Evolutionary conservation across 37 sponge, comb jelly and placozoan species (phyloP).

Genomic region (Beroe ovata): DNA sequence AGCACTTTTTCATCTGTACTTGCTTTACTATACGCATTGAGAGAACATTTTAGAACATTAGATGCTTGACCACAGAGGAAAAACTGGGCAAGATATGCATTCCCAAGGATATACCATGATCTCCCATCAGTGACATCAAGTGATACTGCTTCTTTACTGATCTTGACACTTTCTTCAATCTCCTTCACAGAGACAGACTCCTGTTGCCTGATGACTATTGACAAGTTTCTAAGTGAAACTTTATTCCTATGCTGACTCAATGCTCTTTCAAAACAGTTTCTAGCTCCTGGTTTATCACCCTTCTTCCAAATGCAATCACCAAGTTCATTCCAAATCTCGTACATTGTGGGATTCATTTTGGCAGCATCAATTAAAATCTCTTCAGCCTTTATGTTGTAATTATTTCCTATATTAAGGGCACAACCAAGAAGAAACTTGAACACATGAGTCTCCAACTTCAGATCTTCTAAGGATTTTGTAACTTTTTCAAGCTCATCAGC

Average conservation of each 20-base stretch:
- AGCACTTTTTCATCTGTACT: constrained; percentile 51
- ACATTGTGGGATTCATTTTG: constrained; percentile 66
- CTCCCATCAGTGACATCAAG: constrained; percentile 55
- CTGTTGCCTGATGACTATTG: constrained; percentile 42
- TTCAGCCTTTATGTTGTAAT: constrained; percentile 25
- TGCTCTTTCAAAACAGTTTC: constrained; percentile 62
- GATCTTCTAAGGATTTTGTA: neutral
- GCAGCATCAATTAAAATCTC: constrained; percentile 45
- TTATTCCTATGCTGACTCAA: constrained; percentile 50
- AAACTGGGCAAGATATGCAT: constrained; percentile 64
- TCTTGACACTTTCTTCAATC: constrained; percentile 48
- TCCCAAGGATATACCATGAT: constrained; percentile 62
- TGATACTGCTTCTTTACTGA: constrained; percentile 60
- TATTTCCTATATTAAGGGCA: constrained; percentile 48
- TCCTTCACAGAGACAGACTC: neutral
- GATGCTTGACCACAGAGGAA: constrained; percentile 62
- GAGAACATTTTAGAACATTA: constrained; percentile 49
- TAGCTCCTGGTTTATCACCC: constrained; percentile 43
- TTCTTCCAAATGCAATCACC: constrained; percentile 66
- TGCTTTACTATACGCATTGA: constrained; percentile 47
- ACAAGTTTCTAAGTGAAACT: constrained; percentile 38
- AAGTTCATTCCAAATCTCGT: constrained; percentile 62
- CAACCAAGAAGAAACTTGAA: constrained; percentile 25
- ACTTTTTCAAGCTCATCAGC: neutral
- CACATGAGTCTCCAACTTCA: neutral